Base-by-base conservation (phyloP, 2,797 vertebrate species). In the Myripristis murdjan region DNA sequence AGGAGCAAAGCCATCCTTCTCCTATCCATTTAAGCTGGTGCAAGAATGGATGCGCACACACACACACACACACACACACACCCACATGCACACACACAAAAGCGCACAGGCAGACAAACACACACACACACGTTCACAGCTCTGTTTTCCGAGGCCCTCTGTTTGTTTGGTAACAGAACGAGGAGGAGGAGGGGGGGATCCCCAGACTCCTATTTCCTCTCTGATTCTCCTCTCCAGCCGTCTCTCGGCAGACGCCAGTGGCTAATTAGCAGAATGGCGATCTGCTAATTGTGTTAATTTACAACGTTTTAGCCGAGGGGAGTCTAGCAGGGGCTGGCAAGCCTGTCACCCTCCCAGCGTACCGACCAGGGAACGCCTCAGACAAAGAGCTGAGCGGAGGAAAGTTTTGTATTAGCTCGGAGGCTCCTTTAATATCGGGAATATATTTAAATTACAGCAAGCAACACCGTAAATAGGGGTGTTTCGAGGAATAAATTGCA, bases 261-360 rank as follows among this genome's bases (percentile, higher is more conserved):
- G 96, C 96, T 98, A 98, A 98, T 98, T 98, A 97, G 96, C 95
- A 93, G 95, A 95, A 96, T 95, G 96, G 96, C 95, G 95, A 95
- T 96, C 93, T 94, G 95, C 96, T 98, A 98, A 98, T 97, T 97
- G 96, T 96, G 95, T 97, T 98, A 97, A 97, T 97, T 98, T 97
- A 97, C 96, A 97, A 96, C 95, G 96, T 97, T 98, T 97, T 95
- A 96, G 96, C 96, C 93, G 95, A 96, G 96, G 95, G 96, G 95
- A 96, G 96, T 95, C 95, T 94, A 94, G 93, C 94, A 88, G 93
- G 91, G 94, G 95, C 94, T 95, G 95, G 94, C 93, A 91, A 92
- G 90, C 93, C 94, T 96, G 95, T 96, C 95, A 95, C 92, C 92
- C 92, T 93, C 95, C 93, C 24, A 47, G 91, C 90, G 93, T 91